Conservation (phyloP, 2,113 vertebrate species). For the Dissostichus mawsoni region DNA sequence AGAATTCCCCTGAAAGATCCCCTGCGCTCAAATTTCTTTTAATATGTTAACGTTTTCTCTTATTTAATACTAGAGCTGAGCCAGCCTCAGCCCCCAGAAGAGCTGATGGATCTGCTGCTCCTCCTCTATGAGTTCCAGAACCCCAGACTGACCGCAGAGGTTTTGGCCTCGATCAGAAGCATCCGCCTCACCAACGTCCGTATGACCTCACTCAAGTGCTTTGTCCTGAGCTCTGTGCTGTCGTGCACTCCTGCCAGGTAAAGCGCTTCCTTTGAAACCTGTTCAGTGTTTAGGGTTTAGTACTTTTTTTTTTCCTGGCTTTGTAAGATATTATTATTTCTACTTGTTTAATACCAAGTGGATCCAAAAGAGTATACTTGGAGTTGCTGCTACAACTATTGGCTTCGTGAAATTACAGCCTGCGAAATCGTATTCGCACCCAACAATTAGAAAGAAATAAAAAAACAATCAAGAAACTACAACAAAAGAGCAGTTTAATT, state of each 20-base stretch:
- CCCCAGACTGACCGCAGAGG: slow-evolving; percentile 89
- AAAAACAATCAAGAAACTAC: too few relatives aligned
- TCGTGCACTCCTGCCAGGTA: slow-evolving; percentile 83
- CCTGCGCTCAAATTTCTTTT: too few relatives aligned
- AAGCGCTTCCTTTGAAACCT: background rate
- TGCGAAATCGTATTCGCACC: background rate
- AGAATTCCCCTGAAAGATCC: too few relatives aligned
- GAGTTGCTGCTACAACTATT: background rate
- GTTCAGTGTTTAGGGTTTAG: background rate
- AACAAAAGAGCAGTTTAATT: too few relatives aligned
- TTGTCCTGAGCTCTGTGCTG: slow-evolving; percentile 89
- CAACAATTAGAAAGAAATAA: background rate
- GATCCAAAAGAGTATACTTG: background rate
- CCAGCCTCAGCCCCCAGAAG: slow-evolving; percentile 88
- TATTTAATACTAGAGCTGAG: slow-evolving; percentile 74
- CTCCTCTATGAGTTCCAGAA: slow-evolving; percentile 98
- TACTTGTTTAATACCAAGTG: background rate
- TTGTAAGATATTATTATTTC: background rate
- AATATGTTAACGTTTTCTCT: background rate
- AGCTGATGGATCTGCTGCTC: slow-evolving; percentile 94
- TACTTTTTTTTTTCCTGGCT: background rate
- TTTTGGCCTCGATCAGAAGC: slow-evolving; percentile 86
- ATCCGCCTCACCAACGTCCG: slow-evolving; percentile 88
- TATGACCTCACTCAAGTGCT: slow-evolving; percentile 95
- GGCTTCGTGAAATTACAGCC: background rate